Evolutionary conservation across 2,888 invertebrate species (phyloP).

Genomic region (Caenorhabditis angaria): DNA sequence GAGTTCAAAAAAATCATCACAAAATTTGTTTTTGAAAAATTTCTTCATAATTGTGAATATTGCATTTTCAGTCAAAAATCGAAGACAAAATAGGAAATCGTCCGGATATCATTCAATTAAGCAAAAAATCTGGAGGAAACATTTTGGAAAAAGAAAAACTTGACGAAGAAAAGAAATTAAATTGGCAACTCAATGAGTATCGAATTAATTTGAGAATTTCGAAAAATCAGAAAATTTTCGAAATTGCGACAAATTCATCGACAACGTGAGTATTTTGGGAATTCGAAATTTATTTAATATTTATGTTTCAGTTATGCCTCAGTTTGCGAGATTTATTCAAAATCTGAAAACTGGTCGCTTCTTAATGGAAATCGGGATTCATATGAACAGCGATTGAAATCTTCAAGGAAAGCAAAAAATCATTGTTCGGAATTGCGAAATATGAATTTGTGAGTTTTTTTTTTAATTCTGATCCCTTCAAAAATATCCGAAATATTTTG

Average conservation of each 20-base stretch:
- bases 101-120: not conserved
- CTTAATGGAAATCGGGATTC: constrained; percentile 22
- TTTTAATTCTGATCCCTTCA: too few relatives aligned
- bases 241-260: constrained; percentile 29
- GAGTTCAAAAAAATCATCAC: too few relatives aligned
- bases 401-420: not conserved
- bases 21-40: not conserved
- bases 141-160: not conserved
- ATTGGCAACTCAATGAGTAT: constrained; percentile 20
- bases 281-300: not conserved
- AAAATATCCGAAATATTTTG: not conserved
- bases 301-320: constrained; percentile 25
- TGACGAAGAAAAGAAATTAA: not conserved
- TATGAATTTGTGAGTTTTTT: not conserved
- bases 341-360: not conserved
- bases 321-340: constrained; percentile 31
- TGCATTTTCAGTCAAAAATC: not conserved
- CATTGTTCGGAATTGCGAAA: not conserved
- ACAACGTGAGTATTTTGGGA: constrained; percentile 15
- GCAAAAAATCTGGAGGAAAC: not conserved
- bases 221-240: constrained; percentile 13
- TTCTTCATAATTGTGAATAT: not conserved
- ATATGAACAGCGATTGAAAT: constrained; percentile 30
- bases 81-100: not conserved
- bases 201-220: constrained; percentile 21